Evolutionary conservation across 2,113 vertebrate genomes (phyloP), one percentile per base, ranked within the genome.

Genomic region (Vanacampus margaritifer): DNA sequence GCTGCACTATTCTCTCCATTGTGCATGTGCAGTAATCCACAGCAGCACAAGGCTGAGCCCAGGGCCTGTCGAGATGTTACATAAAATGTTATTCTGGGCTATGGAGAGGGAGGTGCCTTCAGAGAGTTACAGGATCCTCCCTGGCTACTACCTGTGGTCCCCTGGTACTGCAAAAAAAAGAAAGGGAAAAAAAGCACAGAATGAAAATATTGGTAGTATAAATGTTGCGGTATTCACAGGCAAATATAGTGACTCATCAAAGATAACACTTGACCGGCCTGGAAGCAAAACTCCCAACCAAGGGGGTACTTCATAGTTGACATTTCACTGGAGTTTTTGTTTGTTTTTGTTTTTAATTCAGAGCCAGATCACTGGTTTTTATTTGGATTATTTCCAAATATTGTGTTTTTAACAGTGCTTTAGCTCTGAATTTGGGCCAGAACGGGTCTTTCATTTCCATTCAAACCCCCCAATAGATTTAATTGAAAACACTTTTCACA

Each of bases 61-160:
- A 70, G 51, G 50, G 68, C 43, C 66, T 56, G 57, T 57, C 26
- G 6, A 32, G 73, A 67, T 69, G 71, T 75, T 56, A 6, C 63
- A 36, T 64, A 56, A 72, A 43, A 54, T 68, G 73, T 56, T 72
- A 73, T 69, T 83, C 64, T 64, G 76, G 67, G 82, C 91, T 91
- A 91, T n/a, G 91, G 89, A 61, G 87, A 91, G 24, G 84, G 82
- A 73, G 91, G 89, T 3, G 89, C 88, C 90, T 92, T 93, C 64
- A 91, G 87, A 87, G 90, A 92, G 67, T 90, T 89, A 73, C 92
- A 93, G 76, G 90, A 92, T 57, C 89, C 91, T 64, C 88, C 90
- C 67, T 92, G 86, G 73, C 89, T 93, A 81, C 89, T 91, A 50
- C 78, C 84, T 73, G 87, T 60, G 60, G 86, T 85, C 71, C 85